A percentile compares a stretch with the other conserved stretches of the same genome.
These are phyloP conservation scores for Sarcophaga carnaria DNA, from an alignment of 2,888 invertebrate species.

Conservation along the genomic window DNA sequence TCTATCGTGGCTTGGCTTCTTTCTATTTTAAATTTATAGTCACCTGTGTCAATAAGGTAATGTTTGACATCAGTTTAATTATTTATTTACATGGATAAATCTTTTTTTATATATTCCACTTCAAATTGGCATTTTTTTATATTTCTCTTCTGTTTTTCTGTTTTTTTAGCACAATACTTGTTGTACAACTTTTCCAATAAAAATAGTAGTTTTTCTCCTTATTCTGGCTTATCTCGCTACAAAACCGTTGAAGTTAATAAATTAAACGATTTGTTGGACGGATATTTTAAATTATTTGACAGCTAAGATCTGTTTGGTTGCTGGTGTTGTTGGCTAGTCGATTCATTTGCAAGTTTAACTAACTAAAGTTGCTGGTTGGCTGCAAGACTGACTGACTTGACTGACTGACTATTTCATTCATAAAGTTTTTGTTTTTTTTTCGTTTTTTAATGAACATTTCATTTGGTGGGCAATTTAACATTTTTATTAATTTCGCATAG, in stretches of 20 bases:
- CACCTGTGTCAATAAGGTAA: conserved; percentile 38
- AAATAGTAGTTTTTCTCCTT: conserved; percentile 50
- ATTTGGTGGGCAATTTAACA: no score
- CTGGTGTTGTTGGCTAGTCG: not conserved
- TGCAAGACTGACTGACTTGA: not conserved
- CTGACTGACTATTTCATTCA: conserved; percentile 26
- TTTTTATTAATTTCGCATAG: not conserved
- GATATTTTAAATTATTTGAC: conserved; percentile 78
- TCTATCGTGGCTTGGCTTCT: not conserved
- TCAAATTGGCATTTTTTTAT: not conserved
- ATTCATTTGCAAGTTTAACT: not conserved
- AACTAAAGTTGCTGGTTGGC: conserved; percentile 7
- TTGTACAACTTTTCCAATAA: conserved; percentile 47
- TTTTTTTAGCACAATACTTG: not conserved
- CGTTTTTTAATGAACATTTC: not conserved
- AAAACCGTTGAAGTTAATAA: conserved; percentile 69
- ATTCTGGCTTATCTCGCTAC: conserved; percentile 25
- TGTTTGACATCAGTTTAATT: conserved; percentile 49
- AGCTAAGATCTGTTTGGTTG: conserved; percentile 69
- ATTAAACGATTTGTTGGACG: conserved; percentile 75
- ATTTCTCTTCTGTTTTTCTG: not conserved
- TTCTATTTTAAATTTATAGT: conserved; percentile 20
- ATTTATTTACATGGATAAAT: conserved; percentile 40
- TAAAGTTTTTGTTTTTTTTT: conserved; percentile 23
- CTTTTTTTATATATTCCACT: conserved; percentile 19